Evolutionary conservation across 2,113 vertebrate genomes (phyloP).

Genomic region (Chlorodrepanis virens): DNA sequence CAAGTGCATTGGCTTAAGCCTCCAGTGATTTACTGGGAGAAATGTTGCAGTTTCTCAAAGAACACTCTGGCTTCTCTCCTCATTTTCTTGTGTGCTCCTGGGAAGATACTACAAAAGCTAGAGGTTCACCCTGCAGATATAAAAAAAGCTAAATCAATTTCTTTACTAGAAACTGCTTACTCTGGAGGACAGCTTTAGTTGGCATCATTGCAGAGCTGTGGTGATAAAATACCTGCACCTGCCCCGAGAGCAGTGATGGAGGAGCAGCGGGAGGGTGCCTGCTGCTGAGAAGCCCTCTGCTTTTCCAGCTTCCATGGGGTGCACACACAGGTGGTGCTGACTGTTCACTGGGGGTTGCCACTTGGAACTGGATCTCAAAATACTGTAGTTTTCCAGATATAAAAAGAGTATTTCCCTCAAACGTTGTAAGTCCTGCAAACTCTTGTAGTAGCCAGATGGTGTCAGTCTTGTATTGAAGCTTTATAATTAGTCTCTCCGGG

Average conservation of each 20-base stretch:
- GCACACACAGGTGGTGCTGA: neutral
- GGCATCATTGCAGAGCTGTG: neutral
- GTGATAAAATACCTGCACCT: neutral
- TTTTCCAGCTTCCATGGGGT: neutral
- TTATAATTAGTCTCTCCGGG: neutral
- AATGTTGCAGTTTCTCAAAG: neutral
- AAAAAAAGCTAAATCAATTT: neutral
- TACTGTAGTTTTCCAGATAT: accelerated
- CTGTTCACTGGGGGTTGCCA: neutral
- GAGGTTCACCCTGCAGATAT: neutral
- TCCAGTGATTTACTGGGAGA: neutral
- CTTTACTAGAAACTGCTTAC: neutral
- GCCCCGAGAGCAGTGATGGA: neutral
- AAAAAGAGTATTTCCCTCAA: neutral
- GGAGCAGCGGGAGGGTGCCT: neutral
- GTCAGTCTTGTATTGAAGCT: constrained; percentile 47
- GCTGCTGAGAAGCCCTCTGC: neutral
- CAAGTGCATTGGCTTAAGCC: neutral
- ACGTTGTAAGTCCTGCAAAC: neutral
- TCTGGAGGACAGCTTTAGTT: neutral
- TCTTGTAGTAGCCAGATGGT: constrained; percentile 23
- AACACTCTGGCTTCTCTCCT: neutral
- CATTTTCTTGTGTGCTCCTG: neutral
- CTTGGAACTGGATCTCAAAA: neutral
- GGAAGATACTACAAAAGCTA: neutral